phyloP scores from a whole-genome alignment of 92 coral and sea anemone species.

The Ricordea florida region DNA sequence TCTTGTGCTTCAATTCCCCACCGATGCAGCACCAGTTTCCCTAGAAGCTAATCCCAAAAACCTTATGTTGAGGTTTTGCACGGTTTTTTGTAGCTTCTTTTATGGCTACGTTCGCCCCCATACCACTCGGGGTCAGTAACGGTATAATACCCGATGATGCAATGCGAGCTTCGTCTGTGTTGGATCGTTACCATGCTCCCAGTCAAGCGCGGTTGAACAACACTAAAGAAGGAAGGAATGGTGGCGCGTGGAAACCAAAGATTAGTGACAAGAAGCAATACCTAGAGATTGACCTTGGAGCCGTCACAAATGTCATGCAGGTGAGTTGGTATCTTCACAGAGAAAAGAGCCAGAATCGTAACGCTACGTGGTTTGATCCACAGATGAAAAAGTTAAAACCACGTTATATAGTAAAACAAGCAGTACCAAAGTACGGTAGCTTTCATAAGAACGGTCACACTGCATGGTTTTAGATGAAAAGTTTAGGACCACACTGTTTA shows the following conservation, averaged over 20 bases:
- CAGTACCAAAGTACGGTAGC: too few relatives aligned
- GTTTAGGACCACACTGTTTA: too few relatives aligned
- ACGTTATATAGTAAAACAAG: too few relatives aligned
- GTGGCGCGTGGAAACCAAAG: conserved; percentile 93
- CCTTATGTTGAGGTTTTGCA: too few relatives aligned
- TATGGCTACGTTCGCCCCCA: conserved; percentile 78
- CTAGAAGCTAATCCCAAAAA: too few relatives aligned
- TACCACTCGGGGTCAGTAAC: conserved; percentile 78
- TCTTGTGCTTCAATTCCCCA: too few relatives aligned
- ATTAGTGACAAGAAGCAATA: conserved; percentile 71
- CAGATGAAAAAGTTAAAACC: too few relatives aligned
- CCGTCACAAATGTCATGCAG: conserved; percentile 68
- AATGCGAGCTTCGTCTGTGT: conserved; percentile 76
- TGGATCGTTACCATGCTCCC: conserved; percentile 82
- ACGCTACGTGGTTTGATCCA: too few relatives aligned
- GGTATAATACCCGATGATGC: conserved; percentile 72
- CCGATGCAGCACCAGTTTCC: too few relatives aligned
- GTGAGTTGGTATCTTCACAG: conserved; percentile 19
- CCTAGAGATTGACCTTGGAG: conserved; percentile 86
- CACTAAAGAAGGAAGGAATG: conserved; percentile 60
- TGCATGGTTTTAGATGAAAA: too few relatives aligned
- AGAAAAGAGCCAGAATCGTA: too few relatives aligned
- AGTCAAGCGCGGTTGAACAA: conserved; percentile 90
- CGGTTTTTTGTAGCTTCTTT: conserved; percentile 50
- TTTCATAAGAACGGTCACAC: too few relatives aligned